Base-by-base conservation (phyloP, 2,888 invertebrate species). In the Sthenelais limicola region DNA sequence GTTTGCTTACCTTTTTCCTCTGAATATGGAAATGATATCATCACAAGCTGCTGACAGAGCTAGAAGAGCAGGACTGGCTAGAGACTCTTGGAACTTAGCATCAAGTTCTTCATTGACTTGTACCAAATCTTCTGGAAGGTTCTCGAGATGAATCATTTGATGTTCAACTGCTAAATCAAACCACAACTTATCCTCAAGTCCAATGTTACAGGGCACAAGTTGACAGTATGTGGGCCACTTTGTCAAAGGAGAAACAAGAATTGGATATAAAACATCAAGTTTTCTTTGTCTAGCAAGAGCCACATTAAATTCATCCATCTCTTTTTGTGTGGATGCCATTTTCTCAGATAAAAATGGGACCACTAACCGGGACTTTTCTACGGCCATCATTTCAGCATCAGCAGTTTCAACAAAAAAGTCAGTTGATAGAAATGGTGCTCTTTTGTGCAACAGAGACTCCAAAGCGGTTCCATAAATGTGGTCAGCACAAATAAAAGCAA, bases 181-280 rank as follows among this genome's bases (percentile, higher is more conserved):
- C 75, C 76, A 68, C 12, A 77, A 26, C 9, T 51, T 62, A 70
- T 83, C 83, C 5, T 72, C 47, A n/a, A 77, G 47, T 7, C 74
- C 71, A 3, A 81, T 71, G 56, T 77, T 73, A 69, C 77, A 80
- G 24, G 70, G 75, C 2, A 77, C 51, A 7, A 77, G 69, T 28
- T 72, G 71, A 56, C 71, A 51, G 54, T 73, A 77, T 15, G 73
- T 72, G 3, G 77, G 77, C 33, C 30, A 28, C 5, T 12, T 28
- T 3, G 75, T 69, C 21, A 77, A 67, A 21, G 48, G 21, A 2
- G 58, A 51, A 4, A 72, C 47, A 30, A 78, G 75, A 21, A 83
- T 75, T 32, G 81, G 76, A 72, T 83, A 82, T 32, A 85, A 1
- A n/a, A 58, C 48, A 3, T 21, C 32, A 24, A 47, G 28, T 24